Evolutionary conservation across 2,113 vertebrate genomes (phyloP).

Genomic region (Amazona vittata): DNA sequence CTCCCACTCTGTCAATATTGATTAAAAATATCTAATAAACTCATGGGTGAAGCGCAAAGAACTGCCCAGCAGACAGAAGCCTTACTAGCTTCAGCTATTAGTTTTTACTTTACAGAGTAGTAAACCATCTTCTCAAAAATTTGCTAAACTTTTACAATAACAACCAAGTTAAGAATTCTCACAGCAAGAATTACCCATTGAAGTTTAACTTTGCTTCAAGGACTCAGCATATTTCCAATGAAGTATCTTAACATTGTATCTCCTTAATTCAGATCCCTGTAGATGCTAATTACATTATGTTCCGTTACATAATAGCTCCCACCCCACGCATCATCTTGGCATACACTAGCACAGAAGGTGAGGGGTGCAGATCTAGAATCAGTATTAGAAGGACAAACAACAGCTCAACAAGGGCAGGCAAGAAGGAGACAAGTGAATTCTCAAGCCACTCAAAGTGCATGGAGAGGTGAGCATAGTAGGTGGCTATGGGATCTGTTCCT

Average conservation of each 20-base stretch:
- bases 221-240: neutral
- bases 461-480: neutral
- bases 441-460: constrained; percentile 14
- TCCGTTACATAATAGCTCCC: constrained; percentile 32
- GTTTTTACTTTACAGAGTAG: neutral
- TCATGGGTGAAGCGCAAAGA: neutral
- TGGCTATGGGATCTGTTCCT: constrained; percentile 1
- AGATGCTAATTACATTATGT: constrained; percentile 31
- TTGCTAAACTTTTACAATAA: neutral
- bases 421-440: neutral
- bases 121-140: neutral
- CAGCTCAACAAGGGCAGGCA: neutral
- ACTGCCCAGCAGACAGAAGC: neutral
- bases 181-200: neutral
- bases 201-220: constrained; percentile 20
- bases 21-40: neutral
- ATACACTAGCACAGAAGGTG: constrained; percentile 5
- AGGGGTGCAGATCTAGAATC: neutral
- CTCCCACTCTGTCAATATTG: neutral
- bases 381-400: neutral
- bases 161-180: neutral
- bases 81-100: neutral
- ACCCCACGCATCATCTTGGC: constrained; percentile 13
- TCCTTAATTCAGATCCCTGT: neutral
- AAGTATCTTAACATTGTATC: neutral